Evolutionary conservation across 2,113 vertebrate genomes (phyloP).

Genomic region (Mixornis gularis): DNA sequence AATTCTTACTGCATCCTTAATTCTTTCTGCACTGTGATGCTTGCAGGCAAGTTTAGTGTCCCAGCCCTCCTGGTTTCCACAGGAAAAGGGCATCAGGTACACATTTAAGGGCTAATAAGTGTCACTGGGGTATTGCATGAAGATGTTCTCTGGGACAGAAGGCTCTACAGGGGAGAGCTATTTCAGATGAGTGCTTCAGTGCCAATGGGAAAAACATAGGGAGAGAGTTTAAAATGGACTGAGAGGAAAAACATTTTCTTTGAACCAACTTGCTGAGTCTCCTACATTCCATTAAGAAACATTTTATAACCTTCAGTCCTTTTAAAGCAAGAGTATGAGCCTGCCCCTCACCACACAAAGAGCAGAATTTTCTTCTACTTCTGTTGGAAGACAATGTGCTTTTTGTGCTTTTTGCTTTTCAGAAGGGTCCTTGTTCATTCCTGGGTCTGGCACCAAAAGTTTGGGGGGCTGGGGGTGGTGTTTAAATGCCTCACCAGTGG

Average conservation of each 20-base stretch:
- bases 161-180: background rate
- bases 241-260: slow-evolving; percentile 6
- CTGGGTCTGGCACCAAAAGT: background rate
- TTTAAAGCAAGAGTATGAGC: background rate
- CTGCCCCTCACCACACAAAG: background rate
- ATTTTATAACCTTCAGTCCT: background rate
- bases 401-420: rapidly evolving
- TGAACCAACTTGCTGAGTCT: background rate
- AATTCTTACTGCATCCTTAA: background rate
- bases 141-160: background rate
- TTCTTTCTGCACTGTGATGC: background rate
- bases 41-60: background rate
- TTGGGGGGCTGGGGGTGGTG: rapidly evolving
- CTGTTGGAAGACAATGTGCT: background rate
- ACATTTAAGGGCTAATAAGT: background rate
- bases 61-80: background rate
- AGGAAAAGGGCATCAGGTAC: background rate
- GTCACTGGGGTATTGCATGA: background rate
- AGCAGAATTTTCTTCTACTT: background rate
- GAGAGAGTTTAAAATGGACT: background rate
- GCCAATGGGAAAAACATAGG: slow-evolving; percentile 3
- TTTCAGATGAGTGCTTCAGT: background rate
- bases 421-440: background rate
- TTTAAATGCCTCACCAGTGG: background rate
- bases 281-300: background rate